Evolutionary conservation across 2,888 invertebrate species (phyloP).

Genomic region (Tiliacea aurago): DNA sequence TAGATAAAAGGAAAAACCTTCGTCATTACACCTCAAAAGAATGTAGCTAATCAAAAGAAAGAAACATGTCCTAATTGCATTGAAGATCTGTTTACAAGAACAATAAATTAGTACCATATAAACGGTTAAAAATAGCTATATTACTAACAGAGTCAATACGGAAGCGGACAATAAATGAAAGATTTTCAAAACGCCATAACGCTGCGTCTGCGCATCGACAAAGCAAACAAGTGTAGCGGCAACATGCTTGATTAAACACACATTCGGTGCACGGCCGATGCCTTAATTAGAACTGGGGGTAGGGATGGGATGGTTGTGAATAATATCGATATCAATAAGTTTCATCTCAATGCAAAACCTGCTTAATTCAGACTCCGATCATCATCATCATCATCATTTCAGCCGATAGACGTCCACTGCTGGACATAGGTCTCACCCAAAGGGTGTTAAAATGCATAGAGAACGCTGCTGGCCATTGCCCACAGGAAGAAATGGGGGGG

Average conservation of each 20-base stretch:
- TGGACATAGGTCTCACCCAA: too few species aligned
- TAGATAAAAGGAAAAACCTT: background rate
- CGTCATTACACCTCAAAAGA: background rate
- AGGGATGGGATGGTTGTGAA: constrained; percentile 33
- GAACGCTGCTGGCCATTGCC: too few species aligned
- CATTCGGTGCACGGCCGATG: constrained; percentile 88
- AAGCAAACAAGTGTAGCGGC: constrained; percentile 84
- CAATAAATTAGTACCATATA: constrained; percentile 11
- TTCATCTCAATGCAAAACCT: background rate
- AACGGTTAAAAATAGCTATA: constrained; percentile 32
- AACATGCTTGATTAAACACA: constrained; percentile 88
- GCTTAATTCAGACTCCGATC: too few species aligned
- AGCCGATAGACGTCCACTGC: too few species aligned
- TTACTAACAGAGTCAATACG: constrained; percentile 49
- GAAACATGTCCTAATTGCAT: constrained; percentile 17
- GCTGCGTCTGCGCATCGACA: constrained; percentile 78
- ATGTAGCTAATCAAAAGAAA: constrained; percentile 6
- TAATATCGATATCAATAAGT: constrained; percentile 8
- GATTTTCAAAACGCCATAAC: constrained; percentile 54
- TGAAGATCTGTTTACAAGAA: constrained; percentile 31
- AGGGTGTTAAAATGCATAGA: too few species aligned
- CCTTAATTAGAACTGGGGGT: constrained; percentile 86
- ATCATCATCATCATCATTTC: too few species aligned
- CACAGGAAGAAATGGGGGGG: too few species aligned
- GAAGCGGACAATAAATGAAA: constrained; percentile 56